These are phyloP conservation scores for Hippocampus barbouri DNA, from an alignment of 2,113 vertebrate species.

Conservation along the genomic window DNA sequence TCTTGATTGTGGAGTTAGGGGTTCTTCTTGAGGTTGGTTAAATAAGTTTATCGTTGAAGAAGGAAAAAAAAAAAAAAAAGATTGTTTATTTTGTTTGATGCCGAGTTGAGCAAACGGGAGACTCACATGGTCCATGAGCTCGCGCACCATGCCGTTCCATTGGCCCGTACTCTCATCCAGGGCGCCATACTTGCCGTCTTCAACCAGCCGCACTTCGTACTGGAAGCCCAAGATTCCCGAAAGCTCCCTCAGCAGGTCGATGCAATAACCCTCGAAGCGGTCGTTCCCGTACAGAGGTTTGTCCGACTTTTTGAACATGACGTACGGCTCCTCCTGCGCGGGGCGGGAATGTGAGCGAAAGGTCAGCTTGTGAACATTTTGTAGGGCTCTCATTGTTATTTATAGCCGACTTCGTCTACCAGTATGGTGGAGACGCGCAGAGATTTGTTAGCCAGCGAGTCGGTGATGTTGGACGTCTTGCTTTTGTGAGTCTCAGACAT, in stretches of 20 bases:
- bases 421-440: slow-evolving; percentile 93
- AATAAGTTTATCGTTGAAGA: too few species aligned
- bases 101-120: not conserved
- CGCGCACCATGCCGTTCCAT: slow-evolving; percentile 98
- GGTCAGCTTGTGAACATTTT: not conserved
- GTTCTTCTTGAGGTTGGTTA: too few species aligned
- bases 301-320: slow-evolving; percentile 98
- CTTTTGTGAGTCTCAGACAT: slow-evolving; percentile 95
- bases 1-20: not conserved
- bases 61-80: too few species aligned
- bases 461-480: slow-evolving; percentile 91
- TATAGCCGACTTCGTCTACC: slow-evolving; percentile 70
- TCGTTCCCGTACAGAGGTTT: slow-evolving; percentile 96
- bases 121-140: slow-evolving; percentile 97
- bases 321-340: slow-evolving; percentile 91
- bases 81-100: not conserved
- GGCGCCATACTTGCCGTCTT: slow-evolving; percentile 91
- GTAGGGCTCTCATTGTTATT: not conserved
- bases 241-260: slow-evolving; percentile 91
- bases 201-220: slow-evolving; percentile 92
- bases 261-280: slow-evolving; percentile 94
- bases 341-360: not conserved
- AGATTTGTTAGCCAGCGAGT: slow-evolving; percentile 92
- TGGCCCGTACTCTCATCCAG: slow-evolving; percentile 88
- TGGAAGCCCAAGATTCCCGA: slow-evolving; percentile 92